Evolutionary conservation across 92 coral and sea anemone species (phyloP), one percentile per base, ranked within the genome.

Genomic region (Palythoa grandis): DNA sequence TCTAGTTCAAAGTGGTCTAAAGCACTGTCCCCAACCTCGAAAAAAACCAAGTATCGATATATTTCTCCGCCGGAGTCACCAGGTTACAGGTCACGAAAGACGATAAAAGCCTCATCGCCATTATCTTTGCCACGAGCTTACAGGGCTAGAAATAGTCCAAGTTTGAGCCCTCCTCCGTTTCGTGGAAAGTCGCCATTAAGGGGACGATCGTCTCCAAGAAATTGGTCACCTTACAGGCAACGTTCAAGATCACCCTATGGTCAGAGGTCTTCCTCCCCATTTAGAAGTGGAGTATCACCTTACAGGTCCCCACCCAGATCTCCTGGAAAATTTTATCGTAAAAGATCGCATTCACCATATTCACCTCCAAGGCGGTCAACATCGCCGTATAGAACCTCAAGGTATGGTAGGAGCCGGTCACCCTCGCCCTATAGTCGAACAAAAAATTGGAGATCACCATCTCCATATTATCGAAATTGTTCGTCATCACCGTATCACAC

Each of bases 61-160:
- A 38, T 86, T 11, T 87, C 91, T 75, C 96, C 90, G 52, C 88
- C 78, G 66, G 77, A 85, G 60, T 87, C 91, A 63, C 90, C 89
- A 70, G 73, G 86, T 35, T 63, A 84, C 56, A 83, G 89, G 82
- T 88, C 88, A 71, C 95, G 89, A 50, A 88, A 86, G 77, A 73
- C 60, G 11, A 82, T 72, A 23, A 90, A 89, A 22, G 80, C 93
- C 0, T 83, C 87, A 76, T 90, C 99, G 40, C 88, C 92, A 37
- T 93, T 92, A 57, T 93, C 93, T 22, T 88, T 96, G 53, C 98
- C 99, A 75, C 84, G 94, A 72, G 98, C 99, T 68, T 96, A 95
- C 87, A 92, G 98, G 77, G 84, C 93, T 19, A 87, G 89, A 23
- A 86, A 89, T 37, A 86, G 95, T 82, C 89, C 96, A 48, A 95